Evolutionary conservation across 2,888 invertebrate species (phyloP), one percentile per base, ranked within the genome.

Genomic region (Sesia bembeciformis): DNA sequence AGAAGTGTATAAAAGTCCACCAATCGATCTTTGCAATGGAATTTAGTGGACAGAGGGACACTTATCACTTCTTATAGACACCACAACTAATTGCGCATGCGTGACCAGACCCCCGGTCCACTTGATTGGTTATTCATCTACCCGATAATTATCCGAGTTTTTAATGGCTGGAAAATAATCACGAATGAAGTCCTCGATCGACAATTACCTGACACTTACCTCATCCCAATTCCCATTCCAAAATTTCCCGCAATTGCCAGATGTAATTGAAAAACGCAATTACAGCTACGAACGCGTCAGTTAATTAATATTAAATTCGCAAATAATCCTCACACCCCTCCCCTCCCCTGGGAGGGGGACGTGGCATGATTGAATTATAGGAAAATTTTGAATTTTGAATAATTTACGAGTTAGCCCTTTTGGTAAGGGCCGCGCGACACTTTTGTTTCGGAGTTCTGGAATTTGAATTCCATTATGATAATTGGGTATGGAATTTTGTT

Each of bases 231-330:
- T 76, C 81, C 53, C 50, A 40, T 23, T 23, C 23, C 23, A 23
- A 23, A 23, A 23, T 23, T 23, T 23, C 80, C 80, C 78, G 78
- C 85, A 86, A 87, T 86, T 86, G 88, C 85, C 87, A 85, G 78
- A 76, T 80, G 76, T 87, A 88, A 88, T 89, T 88, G 88, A 88
- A 88, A 88, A 89, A 88, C 86, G 84, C 81, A 87, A 88, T 88
- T 87, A 88, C 76, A 52, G 68, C 70, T 68, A 68, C 74, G 78
- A 78, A 79, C 78, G 80, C 79, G 84, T 78, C 79, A 76, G 83
- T 85, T 90, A 90, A 90, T 90, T 89, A 90, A 88, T 89, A 89
- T 88, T 88, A 89, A 90, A 90, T 90, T 90, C 83, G 85, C 85
- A 84, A 90, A 90, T 90, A 89, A 89, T 89, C 84, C 70, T 70